These are phyloP conservation scores for Drosophila mulleri DNA, from an alignment of 2,888 invertebrate genomes.

Conservation along the genomic window DNA sequence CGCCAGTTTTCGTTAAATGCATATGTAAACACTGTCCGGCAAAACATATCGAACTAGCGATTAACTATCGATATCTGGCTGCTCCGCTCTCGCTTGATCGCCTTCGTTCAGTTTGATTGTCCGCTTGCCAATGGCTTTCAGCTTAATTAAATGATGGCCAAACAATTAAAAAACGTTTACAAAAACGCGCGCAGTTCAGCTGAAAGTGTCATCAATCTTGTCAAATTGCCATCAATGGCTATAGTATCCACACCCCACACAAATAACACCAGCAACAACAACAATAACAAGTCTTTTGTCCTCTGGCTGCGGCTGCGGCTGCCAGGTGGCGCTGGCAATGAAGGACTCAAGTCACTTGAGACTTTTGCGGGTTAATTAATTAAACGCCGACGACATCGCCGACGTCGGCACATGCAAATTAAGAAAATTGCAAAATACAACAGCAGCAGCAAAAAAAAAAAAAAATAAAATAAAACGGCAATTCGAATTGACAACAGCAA, in stretches of 20 bases:
- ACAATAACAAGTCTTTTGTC: constrained; percentile 40
- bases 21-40: constrained; percentile 25
- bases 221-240: constrained; percentile 65
- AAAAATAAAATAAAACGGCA: constrained; percentile 14
- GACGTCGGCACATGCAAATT: constrained; percentile 75
- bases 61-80: constrained; percentile 35
- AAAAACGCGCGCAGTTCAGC: constrained; percentile 50
- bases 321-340: constrained; percentile 38
- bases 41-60: constrained; percentile 16
- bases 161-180: constrained; percentile 77
- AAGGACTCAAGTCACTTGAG: constrained; percentile 77
- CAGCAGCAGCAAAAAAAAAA: constrained; percentile 9
- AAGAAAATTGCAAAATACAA: constrained; percentile 77
- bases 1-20: constrained; percentile 22
- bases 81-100: constrained; percentile 4
- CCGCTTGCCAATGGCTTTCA: constrained; percentile 50
- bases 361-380: constrained; percentile 72
- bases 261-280: constrained; percentile 15
- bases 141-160: constrained; percentile 70
- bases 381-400: constrained; percentile 58
- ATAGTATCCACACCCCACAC: constrained; percentile 29
- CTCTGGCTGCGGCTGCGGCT: constrained; percentile 17
- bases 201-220: constrained; percentile 76
- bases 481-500: constrained; percentile 47
- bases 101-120: background rate